phyloP scores from a whole-genome alignment of 2,113 vertebrate genomes.

The Tragulus kanchil region DNA sequence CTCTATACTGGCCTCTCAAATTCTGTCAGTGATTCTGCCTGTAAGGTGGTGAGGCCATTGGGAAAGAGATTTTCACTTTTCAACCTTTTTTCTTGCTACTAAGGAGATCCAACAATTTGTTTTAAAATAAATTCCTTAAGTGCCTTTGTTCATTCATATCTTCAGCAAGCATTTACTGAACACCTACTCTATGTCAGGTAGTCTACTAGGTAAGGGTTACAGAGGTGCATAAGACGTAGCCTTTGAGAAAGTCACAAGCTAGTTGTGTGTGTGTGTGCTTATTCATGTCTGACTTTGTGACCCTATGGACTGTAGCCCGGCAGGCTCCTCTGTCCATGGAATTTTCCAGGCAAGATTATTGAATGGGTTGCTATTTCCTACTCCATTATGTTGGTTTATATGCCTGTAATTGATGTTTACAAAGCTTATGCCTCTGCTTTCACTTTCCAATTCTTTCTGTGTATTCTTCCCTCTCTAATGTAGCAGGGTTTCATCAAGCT shows the following conservation, averaged over 20 bases:
- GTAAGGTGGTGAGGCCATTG: not conserved
- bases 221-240: constrained; percentile 13
- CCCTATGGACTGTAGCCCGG: not conserved
- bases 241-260: not conserved
- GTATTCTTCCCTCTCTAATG: not conserved
- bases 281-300: not conserved
- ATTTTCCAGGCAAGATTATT: not conserved
- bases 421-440: not conserved
- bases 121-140: constrained; percentile 1
- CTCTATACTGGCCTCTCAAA: not conserved
- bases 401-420: not conserved
- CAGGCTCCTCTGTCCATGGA: not conserved
- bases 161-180: constrained; percentile 15
- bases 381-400: not conserved
- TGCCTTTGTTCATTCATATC: not conserved
- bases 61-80: constrained; percentile 36
- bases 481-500: not conserved
- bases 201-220: not conserved
- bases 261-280: not conserved
- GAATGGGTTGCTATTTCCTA: not conserved
- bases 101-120: constrained; percentile 5
- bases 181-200: not conserved
- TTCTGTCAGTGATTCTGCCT: constrained; percentile 19
- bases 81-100: not conserved
- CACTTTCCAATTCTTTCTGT: not conserved